These are phyloP conservation scores for Drosophila formosana DNA, from an alignment of 2,888 invertebrate genomes.

Conservation along the genomic window DNA sequence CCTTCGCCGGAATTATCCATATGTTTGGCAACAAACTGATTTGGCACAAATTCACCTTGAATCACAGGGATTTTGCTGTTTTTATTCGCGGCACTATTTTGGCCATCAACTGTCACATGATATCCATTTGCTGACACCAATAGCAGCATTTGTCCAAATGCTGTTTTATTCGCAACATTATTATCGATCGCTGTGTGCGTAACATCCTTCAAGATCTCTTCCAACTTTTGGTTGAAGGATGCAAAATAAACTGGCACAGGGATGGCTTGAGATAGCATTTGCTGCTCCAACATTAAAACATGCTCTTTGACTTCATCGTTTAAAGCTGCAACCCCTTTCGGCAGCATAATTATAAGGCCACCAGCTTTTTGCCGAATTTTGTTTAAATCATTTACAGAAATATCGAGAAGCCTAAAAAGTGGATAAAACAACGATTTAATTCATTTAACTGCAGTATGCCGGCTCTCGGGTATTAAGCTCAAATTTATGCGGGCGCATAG, in stretches of 20 bases:
- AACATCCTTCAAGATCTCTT: constrained; percentile 91
- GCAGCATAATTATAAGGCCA: constrained; percentile 93
- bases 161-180: constrained; percentile 87
- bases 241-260: constrained; percentile 95
- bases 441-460: background rate
- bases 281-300: constrained; percentile 91
- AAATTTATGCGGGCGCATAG: constrained; percentile 2
- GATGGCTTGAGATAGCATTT: constrained; percentile 92
- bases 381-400: constrained; percentile 91
- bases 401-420: constrained; percentile 88
- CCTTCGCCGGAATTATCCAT: constrained; percentile 86
- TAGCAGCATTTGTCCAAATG: constrained; percentile 92
- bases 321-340: constrained; percentile 89
- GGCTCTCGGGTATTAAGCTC: background rate
- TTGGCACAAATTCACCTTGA: constrained; percentile 90
- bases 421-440: background rate
- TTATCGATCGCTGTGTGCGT: constrained; percentile 84
- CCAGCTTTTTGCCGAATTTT: constrained; percentile 93
- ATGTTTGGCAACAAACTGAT: constrained; percentile 72
- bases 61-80: constrained; percentile 95
- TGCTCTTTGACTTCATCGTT: constrained; percentile 90
- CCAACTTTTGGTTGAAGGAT: constrained; percentile 90
- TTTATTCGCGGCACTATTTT: constrained; percentile 89
- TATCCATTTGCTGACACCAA: constrained; percentile 97
- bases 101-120: constrained; percentile 93